Evolutionary conservation across 2,113 vertebrate species (phyloP).

Genomic region (Vicugna pacos): DNA sequence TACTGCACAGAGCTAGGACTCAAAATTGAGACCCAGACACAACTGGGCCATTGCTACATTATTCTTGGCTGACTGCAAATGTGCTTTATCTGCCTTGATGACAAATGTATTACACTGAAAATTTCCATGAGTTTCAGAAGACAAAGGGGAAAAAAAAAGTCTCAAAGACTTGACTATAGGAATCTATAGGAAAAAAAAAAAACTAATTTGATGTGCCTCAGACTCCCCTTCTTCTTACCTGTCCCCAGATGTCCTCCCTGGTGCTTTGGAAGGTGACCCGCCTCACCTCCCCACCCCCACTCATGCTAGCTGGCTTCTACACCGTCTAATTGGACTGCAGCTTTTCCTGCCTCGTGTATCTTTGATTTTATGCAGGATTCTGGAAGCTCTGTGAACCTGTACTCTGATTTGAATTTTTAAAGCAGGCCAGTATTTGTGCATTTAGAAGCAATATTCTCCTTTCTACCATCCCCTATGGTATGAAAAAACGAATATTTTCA

Average conservation of each 20-base stretch:
- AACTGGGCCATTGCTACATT: background rate
- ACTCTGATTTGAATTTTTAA: slow-evolving; percentile 66
- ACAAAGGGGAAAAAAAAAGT: background rate
- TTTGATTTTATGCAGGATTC: slow-evolving; percentile 50
- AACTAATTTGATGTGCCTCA: background rate
- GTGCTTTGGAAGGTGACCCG: background rate
- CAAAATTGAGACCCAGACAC: background rate
- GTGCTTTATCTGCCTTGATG: slow-evolving; percentile 30
- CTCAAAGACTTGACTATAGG: background rate
- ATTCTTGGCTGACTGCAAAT: background rate
- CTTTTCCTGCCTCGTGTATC: background rate
- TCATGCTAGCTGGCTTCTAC: background rate
- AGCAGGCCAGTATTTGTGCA: slow-evolving; percentile 35
- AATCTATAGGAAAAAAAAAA: background rate
- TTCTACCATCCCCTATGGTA: background rate
- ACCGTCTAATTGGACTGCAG: background rate
- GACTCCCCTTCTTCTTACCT: background rate
- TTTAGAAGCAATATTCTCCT: slow-evolving; percentile 50
- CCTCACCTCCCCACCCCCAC: background rate
- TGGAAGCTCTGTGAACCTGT: slow-evolving; percentile 30
- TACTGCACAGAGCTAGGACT: background rate
- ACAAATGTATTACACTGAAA: slow-evolving; percentile 50
- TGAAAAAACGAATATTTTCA: background rate
- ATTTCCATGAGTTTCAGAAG: slow-evolving; percentile 53
- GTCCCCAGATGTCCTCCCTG: background rate